These are phyloP conservation scores for Ceraclea dissimilis DNA, from an alignment of 2,888 invertebrate genomes.

Conservation along the genomic window DNA sequence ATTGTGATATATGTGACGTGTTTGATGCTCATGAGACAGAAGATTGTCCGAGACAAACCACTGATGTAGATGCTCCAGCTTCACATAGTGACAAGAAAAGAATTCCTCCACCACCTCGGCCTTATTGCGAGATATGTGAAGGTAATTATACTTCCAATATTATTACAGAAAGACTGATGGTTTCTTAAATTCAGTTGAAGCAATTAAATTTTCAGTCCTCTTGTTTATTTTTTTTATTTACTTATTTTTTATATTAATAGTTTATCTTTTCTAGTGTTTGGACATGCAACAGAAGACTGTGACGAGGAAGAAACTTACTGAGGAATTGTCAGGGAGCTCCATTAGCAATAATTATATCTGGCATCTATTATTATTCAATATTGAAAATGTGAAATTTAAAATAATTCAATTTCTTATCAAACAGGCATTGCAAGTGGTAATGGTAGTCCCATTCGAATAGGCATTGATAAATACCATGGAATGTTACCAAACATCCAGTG, in stretches of 20 bases:
- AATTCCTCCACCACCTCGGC: constrained; percentile 48
- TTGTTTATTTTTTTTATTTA: background rate
- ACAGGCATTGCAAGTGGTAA: no score
- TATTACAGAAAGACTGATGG: constrained; percentile 3
- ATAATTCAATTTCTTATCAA: no score
- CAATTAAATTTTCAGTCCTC: background rate
- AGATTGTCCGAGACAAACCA: constrained; percentile 85
- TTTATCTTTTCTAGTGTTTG: constrained; percentile 72
- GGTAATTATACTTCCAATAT: constrained; percentile 42
- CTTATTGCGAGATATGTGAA: constrained; percentile 93
- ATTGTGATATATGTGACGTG: constrained; percentile 96
- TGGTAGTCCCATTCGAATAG: no score
- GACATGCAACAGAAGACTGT: constrained; percentile 80
- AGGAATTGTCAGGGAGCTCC: no score
- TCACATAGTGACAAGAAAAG: constrained; percentile 28
- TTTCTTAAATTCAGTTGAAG: constrained; percentile 8
- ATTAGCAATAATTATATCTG: no score
- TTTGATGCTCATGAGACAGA: constrained; percentile 97
- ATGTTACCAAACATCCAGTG: no score
- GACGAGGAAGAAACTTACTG: constrained; percentile 80
- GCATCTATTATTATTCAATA: no score
- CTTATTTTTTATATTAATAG: constrained; percentile 22
- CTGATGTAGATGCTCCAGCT: constrained; percentile 39
- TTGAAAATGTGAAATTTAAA: no score
- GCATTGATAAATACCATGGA: no score